Conservation (phyloP, 2,888 invertebrate species). For the Dynastes hyllus region DNA sequence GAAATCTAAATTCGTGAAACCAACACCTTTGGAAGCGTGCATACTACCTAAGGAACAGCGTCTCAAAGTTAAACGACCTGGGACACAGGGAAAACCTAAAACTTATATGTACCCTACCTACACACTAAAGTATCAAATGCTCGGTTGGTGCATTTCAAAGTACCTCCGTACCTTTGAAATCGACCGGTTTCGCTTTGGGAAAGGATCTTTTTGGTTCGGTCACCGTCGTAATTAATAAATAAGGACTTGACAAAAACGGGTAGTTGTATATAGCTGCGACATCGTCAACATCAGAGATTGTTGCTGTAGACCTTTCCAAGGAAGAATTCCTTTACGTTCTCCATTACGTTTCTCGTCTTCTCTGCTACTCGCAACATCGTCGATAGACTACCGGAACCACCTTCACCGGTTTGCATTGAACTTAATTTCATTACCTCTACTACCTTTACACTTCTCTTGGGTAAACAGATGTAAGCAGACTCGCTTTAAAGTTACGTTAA, state of each 20-base stretch:
- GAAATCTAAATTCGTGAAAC: neutral
- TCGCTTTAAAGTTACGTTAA: slow-evolving; percentile 38
- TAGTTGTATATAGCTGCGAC: neutral
- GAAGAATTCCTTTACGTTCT: no score
- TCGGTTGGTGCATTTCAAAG: neutral
- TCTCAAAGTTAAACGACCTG: neutral
- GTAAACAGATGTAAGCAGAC: slow-evolving; percentile 35
- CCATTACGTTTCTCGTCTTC: no score
- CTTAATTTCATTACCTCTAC: slow-evolving; percentile 36
- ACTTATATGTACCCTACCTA: neutral
- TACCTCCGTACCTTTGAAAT: neutral
- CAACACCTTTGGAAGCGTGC: neutral
- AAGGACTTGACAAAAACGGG: neutral
- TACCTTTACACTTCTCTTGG: slow-evolving; percentile 7
- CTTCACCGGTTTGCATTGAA: slow-evolving; percentile 18
- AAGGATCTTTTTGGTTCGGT: no score
- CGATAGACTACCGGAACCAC: neutral
- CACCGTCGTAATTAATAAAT: slow-evolving; percentile 13
- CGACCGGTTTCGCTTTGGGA: neutral
- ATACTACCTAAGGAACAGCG: no score
- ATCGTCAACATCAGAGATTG: neutral
- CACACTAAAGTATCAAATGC: neutral
- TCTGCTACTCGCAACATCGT: neutral
- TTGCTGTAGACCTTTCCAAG: neutral
- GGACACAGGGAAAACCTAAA: neutral